Evolutionary conservation across 1,140 invertebrate genomes (phyloP), one percentile per base, ranked within the genome.

Genomic region (Drosophila biarmipes): DNA sequence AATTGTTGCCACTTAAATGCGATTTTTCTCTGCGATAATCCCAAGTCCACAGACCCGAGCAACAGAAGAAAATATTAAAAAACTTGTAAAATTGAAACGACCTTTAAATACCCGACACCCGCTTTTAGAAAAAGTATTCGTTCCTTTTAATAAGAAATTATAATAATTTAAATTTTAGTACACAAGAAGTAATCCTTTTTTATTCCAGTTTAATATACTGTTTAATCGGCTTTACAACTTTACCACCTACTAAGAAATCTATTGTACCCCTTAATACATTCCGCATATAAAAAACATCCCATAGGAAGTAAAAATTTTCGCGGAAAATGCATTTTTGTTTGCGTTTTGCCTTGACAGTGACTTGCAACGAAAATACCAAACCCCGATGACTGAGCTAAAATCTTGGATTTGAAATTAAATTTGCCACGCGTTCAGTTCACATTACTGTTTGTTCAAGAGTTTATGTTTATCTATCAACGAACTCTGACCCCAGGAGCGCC

Each of bases 1-100:
- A 86, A 82, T 72, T 67, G 68, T 78, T 59, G 40, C 62, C 53
- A 67, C 73, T 81, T 73, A 54, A 51, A 78, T 66, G 43, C 67
- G 77, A 59, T 58, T 59, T 63, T 63, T 68, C 53, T 63, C 61
- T 55, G 54, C 24, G 67, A 58, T 81, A 73, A 81, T 73, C 67
- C 62, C 17, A 49, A 40, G 53, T 56, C 38, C 51, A 54, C 37
- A 61, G 34, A 45, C 63, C 27, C 49, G 35, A 56, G 38, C 11
- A 19, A 11, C 27, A 21, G 17, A 0, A 38, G 19, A 19, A 21
- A n/a, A 37, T 15, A 21, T 15, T 15, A 67, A 29, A 27, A 35
- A 17, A 42, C 15, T 6, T 24, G 29, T 10, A n/a, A 4, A 5
- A 17, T 6, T 8, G 24, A 5, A 2, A 1, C 27, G 35, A 40